These are phyloP conservation scores for Carassius gibelio DNA, from an alignment of 2,113 vertebrate genomes.

Conservation along the genomic window DNA sequence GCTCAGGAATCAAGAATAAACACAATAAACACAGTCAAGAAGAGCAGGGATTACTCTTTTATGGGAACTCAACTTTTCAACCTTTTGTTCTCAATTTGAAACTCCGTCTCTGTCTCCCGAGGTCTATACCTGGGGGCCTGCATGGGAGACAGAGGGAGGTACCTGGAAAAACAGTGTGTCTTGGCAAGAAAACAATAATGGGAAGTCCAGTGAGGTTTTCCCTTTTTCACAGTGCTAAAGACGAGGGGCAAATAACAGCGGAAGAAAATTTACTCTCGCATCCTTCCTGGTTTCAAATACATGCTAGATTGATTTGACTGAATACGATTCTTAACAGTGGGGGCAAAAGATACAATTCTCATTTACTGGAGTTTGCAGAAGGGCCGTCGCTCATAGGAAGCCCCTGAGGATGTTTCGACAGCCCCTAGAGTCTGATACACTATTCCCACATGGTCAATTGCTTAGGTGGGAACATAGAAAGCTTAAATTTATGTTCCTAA, in stretches of 20 bases:
- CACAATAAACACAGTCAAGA: slow-evolving; percentile 32
- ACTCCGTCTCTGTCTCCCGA: slow-evolving; percentile 8
- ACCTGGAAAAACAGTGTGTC: not conserved
- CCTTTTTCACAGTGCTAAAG: slow-evolving; percentile 28
- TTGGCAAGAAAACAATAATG: slow-evolving; percentile 58
- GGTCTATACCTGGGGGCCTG: slow-evolving; percentile 19
- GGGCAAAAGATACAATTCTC: slow-evolving; percentile 18
- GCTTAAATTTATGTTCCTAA: not conserved
- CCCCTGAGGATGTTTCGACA: not conserved
- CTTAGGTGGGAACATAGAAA: not conserved
- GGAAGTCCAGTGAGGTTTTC: slow-evolving; percentile 54
- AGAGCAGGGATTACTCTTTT: slow-evolving; percentile 22
- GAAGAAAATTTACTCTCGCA: slow-evolving; percentile 46
- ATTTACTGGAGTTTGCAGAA: slow-evolving; percentile 24
- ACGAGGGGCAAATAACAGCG: slow-evolving; percentile 35
- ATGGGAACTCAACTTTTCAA: slow-evolving; percentile 38
- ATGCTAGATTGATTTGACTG: slow-evolving; percentile 8
- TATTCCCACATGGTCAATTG: not conserved
- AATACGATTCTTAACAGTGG: not conserved
- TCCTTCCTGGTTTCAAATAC: slow-evolving; percentile 49
- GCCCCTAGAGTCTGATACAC: not conserved
- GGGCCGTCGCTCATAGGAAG: not conserved
- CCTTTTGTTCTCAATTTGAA: slow-evolving; percentile 39
- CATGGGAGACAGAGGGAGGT: not conserved
- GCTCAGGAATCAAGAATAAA: slow-evolving; percentile 22